Evolutionary conservation across 2,113 vertebrate genomes (phyloP).

Genomic region (Mystacornis crossleyi): DNA sequence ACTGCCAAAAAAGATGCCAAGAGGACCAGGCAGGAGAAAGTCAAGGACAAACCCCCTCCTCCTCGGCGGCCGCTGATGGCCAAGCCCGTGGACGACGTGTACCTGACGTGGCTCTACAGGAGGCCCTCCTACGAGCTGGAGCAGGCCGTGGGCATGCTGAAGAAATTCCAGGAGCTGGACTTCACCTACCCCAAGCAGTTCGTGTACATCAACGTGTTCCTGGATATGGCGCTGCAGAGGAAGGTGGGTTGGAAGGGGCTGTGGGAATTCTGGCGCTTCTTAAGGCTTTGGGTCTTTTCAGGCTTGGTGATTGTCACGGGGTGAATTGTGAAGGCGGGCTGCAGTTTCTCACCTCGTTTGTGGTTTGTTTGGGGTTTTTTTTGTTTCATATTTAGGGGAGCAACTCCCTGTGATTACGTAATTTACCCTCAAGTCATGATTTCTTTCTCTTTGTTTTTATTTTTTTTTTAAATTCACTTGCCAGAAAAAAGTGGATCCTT

Average conservation of each 20-base stretch:
- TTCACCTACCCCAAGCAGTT: conserved; percentile 80
- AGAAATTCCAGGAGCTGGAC: conserved; percentile 85
- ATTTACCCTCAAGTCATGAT: rapidly evolving
- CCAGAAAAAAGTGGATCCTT: conserved; percentile 88
- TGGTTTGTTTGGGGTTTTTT: no score
- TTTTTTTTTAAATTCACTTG: not conserved
- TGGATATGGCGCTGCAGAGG: conserved; percentile 89
- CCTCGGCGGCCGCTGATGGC: conserved; percentile 65
- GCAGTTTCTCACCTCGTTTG: not conserved
- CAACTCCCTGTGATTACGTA: rapidly evolving
- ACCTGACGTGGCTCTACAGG: conserved; percentile 79
- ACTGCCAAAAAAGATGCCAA: not conserved
- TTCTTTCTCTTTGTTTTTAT: not conserved
- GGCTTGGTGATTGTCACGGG: rapidly evolving
- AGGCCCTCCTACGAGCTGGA: conserved; percentile 59
- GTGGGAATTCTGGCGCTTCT: rapidly evolving
- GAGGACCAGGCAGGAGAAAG: conserved; percentile 56
- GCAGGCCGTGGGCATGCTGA: conserved; percentile 83
- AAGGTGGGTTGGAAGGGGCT: conserved; percentile 76
- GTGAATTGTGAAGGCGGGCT: not conserved
- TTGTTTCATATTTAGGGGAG: rapidly evolving
- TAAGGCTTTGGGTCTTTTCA: not conserved
- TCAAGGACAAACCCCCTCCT: not conserved
- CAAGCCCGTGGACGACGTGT: conserved; percentile 86
- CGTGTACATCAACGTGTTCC: conserved; percentile 80